These are phyloP conservation scores for Grapholita molesta DNA, from an alignment of 1,140 invertebrate genomes.

Conservation along the genomic window DNA sequence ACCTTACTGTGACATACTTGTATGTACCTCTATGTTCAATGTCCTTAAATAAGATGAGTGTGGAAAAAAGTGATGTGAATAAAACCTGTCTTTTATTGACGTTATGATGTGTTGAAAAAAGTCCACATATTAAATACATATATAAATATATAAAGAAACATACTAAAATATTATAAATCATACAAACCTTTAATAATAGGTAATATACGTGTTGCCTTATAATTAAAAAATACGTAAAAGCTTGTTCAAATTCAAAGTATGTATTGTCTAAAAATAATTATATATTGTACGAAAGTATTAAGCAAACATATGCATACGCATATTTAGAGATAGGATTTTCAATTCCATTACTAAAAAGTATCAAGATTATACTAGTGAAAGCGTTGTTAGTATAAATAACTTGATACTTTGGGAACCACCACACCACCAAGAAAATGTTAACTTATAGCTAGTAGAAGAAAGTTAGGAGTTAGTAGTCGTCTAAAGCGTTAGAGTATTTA, in stretches of 20 bases:
- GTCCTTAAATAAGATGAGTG: no score
- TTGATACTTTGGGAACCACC: slow-evolving; percentile 52
- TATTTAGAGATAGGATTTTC: slow-evolving; percentile 68
- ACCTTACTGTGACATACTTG: no score
- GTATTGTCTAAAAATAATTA: not conserved
- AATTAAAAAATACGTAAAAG: not conserved
- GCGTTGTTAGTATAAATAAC: slow-evolving; percentile 31
- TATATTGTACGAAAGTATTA: not conserved
- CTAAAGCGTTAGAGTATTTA: slow-evolving; percentile 57
- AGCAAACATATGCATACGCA: slow-evolving; percentile 47
- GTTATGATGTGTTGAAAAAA: not conserved
- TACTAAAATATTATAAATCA: not conserved
- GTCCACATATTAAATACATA: not conserved
- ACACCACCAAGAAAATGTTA: slow-evolving; percentile 58
- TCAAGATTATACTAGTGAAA: slow-evolving; percentile 36
- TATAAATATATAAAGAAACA: slow-evolving; percentile 12
- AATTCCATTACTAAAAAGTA: slow-evolving; percentile 37
- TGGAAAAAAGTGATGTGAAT: no score
- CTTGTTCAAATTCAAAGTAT: not conserved
- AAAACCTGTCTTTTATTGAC: no score
- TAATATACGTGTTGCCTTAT: not conserved
- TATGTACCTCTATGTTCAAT: no score
- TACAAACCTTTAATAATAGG: not conserved
- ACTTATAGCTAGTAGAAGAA: slow-evolving; percentile 30
- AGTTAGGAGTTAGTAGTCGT: slow-evolving; percentile 40